These are phyloP conservation scores for Egretta garzetta DNA, from an alignment of 2,113 vertebrate species.

Conservation along the genomic window DNA sequence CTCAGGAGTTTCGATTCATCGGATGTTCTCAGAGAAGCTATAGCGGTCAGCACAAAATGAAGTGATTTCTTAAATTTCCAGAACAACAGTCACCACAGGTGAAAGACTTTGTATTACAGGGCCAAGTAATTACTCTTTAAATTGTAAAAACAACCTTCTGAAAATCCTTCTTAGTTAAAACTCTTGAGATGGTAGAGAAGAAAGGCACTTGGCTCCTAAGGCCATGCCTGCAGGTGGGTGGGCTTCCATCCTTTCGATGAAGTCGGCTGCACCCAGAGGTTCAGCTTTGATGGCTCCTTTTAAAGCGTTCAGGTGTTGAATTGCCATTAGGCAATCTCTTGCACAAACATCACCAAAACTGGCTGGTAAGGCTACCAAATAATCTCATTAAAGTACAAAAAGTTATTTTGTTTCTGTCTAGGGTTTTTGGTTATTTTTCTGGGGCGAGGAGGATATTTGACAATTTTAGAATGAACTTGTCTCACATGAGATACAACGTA, in stretches of 20 bases:
- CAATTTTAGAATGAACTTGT: neutral
- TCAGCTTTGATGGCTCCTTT: neutral
- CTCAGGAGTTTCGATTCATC: neutral
- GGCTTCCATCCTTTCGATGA: neutral
- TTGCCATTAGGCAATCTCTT: neutral
- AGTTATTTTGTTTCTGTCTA: neutral
- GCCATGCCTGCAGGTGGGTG: neutral
- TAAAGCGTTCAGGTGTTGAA: neutral
- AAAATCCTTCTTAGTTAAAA: neutral
- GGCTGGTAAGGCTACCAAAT: neutral
- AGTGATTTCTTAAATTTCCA: neutral
- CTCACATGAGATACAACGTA: neutral
- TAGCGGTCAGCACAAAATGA: neutral
- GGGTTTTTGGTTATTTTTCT: neutral
- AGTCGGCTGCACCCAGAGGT: neutral
- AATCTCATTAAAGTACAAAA: neutral
- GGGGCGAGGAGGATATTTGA: neutral
- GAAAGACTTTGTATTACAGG: neutral
- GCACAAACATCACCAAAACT: neutral
- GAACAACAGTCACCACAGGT: neutral
- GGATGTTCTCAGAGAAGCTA: neutral
- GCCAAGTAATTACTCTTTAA: neutral
- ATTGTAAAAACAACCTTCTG: neutral
- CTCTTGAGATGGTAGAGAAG: neutral
- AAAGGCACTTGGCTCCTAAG: neutral